Evolutionary conservation across 2,113 vertebrate species (phyloP).

Genomic region (Hydrolagus affinis): DNA sequence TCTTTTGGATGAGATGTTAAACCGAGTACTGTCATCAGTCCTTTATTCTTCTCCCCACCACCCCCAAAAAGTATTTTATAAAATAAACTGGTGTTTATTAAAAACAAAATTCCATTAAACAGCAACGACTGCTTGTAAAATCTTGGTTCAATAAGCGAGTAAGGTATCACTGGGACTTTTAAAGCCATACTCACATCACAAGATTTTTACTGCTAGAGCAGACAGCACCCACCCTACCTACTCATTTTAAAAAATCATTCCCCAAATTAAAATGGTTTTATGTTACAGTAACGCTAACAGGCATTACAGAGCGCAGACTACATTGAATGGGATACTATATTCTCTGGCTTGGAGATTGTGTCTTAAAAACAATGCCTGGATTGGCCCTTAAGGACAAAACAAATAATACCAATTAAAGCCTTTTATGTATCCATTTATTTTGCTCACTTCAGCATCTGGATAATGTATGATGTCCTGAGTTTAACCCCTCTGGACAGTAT

Average conservation of each 20-base stretch:
- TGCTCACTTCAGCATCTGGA: neutral
- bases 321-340: neutral
- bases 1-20: too few species aligned
- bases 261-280: neutral
- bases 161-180: neutral
- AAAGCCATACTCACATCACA: constrained; percentile 1
- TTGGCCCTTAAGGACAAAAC: neutral
- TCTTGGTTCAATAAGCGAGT: neutral
- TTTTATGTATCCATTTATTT: neutral
- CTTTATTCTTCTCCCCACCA: too few species aligned
- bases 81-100: too few species aligned
- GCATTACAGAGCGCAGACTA: neutral
- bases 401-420: neutral
- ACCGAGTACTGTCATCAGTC: too few species aligned
- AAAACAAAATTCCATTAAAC: neutral
- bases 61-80: too few species aligned
- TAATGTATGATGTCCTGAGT: neutral
- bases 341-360: neutral
- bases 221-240: neutral
- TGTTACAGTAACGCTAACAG: neutral
- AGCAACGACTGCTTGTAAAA: neutral
- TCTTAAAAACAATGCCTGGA: neutral
- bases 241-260: neutral
- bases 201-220: neutral
- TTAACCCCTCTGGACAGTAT: neutral